phyloP scores from a whole-genome alignment of 1,140 invertebrate genomes.

The Teleogryllus occipitalis region DNA sequence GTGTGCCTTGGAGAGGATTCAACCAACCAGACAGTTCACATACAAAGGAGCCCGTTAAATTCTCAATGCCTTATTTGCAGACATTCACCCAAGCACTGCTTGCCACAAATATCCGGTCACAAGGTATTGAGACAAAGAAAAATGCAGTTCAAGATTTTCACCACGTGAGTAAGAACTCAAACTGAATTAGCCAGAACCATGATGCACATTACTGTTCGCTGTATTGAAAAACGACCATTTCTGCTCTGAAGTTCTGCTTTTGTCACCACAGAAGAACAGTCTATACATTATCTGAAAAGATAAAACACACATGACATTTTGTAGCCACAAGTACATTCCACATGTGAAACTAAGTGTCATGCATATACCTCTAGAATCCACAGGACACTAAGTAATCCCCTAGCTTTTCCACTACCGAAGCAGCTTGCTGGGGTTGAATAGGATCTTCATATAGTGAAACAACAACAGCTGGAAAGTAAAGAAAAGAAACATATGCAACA shows the following conservation, averaged over 20 bases:
- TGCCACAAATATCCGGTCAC: conserved; percentile 22
- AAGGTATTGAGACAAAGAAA: conserved; percentile 22
- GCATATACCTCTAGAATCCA: conserved; percentile 67
- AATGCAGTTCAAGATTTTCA: conserved; percentile 24
- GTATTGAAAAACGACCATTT: conserved; percentile 23
- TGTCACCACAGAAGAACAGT: conserved; percentile 25
- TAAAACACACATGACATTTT: neutral
- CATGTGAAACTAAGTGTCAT: neutral
- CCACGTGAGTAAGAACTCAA: conserved; percentile 21
- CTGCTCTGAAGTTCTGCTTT: conserved; percentile 22
- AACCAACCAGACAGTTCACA: conserved; percentile 10
- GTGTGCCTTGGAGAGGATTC: conserved; percentile 20
- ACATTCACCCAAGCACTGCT: conserved; percentile 20
- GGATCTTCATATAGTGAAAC: conserved; percentile 89
- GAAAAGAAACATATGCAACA: conserved; percentile 24
- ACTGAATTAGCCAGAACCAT: conserved; percentile 25
- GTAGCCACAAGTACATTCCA: neutral
- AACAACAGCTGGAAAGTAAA: conserved; percentile 67
- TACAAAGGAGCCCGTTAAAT: conserved; percentile 6
- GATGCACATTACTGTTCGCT: conserved; percentile 26
- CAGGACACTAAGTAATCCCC: conserved; percentile 90
- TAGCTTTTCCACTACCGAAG: conserved; percentile 89
- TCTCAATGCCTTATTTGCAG: conserved; percentile 14
- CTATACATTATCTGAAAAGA: conserved; percentile 22
- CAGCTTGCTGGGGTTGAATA: conserved; percentile 88